Evolutionary conservation across 2,888 invertebrate species (phyloP).

Genomic region (Amblyjoppa proteus): DNA sequence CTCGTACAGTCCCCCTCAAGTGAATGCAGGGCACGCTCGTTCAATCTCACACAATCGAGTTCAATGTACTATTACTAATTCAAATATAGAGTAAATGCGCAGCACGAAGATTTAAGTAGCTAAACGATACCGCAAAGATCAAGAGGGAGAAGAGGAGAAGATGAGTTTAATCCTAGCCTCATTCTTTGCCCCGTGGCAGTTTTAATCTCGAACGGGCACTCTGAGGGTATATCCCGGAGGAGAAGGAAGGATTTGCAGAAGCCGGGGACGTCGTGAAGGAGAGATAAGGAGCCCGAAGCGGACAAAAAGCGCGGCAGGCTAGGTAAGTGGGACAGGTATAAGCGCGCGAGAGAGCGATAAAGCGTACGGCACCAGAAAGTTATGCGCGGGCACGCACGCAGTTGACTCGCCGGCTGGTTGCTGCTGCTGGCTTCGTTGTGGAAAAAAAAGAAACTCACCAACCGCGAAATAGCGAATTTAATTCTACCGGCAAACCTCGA

Average conservation of each 20-base stretch:
- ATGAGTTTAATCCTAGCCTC: slow-evolving; percentile 52
- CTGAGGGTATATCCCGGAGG: slow-evolving; percentile 47
- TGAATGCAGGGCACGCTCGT: slow-evolving; percentile 27
- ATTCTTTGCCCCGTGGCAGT: slow-evolving; percentile 44
- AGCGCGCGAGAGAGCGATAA: slow-evolving; percentile 82
- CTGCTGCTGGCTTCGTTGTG: slow-evolving; percentile 47
- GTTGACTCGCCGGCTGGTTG: slow-evolving; percentile 71
- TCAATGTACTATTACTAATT: slow-evolving; percentile 21
- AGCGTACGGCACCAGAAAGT: slow-evolving; percentile 79
- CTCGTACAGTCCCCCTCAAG: slow-evolving; percentile 28
- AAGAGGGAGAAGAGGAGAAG: slow-evolving; percentile 15
- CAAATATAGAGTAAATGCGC: slow-evolving; percentile 9
- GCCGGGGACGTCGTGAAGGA: slow-evolving; percentile 62
- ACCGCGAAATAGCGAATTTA: slow-evolving; percentile 57
- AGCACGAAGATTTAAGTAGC: slow-evolving; percentile 4
- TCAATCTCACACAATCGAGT: slow-evolving; percentile 35
- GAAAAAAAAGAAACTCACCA: slow-evolving; percentile 42
- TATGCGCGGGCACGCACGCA: slow-evolving; percentile 82
- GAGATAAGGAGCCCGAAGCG: slow-evolving; percentile 67
- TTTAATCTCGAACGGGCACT: slow-evolving; percentile 56
- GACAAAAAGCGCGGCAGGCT: slow-evolving; percentile 71
- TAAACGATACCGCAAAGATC: slow-evolving; percentile 23
- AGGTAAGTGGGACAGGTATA: slow-evolving; percentile 83
- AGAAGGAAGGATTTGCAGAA: slow-evolving; percentile 69
- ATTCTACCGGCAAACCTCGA: slow-evolving; percentile 37